Conservation (phyloP, 2,888 invertebrate genomes). For the Torymus texanus region DNA sequence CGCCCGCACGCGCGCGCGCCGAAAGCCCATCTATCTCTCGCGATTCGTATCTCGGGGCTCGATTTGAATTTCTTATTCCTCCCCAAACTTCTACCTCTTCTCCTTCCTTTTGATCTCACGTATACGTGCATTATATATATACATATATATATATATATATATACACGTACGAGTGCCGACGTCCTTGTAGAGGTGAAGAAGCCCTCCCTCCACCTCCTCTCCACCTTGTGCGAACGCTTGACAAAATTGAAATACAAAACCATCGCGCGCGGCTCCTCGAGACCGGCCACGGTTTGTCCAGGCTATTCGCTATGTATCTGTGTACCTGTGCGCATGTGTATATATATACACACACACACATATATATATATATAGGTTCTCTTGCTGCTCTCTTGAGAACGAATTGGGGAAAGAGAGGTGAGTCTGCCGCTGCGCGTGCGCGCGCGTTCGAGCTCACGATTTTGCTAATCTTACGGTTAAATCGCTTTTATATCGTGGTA, state of each 20-base stretch:
- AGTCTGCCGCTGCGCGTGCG: slow-evolving; percentile 14
- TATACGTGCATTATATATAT: no score
- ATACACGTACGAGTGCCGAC: background rate
- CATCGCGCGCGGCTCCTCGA: slow-evolving; percentile 23
- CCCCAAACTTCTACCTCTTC: slow-evolving; percentile 35
- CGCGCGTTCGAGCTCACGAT: slow-evolving; percentile 24
- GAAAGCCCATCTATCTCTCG: slow-evolving; percentile 55
- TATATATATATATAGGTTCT: no score
- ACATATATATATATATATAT: no score
- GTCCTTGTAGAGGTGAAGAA: slow-evolving; percentile 17
- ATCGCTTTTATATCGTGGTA: slow-evolving; percentile 35
- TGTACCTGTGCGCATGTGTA: background rate
- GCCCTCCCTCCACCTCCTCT: background rate
- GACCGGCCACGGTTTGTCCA: slow-evolving; percentile 40
- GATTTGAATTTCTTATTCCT: slow-evolving; percentile 58
- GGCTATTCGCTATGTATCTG: slow-evolving; percentile 5
- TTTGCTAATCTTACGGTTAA: slow-evolving; percentile 41
- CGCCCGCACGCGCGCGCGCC: slow-evolving; percentile 6
- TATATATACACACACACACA: no score
- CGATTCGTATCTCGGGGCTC: slow-evolving; percentile 56
- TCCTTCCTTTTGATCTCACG: background rate
- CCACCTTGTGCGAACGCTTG: slow-evolving; percentile 15
- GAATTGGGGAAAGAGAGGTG: slow-evolving; percentile 19
- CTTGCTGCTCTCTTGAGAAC: background rate
- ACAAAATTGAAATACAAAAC: slow-evolving; percentile 58